Evolutionary conservation across 2,888 invertebrate species (phyloP).

Genomic region (Clostera curtula): DNA sequence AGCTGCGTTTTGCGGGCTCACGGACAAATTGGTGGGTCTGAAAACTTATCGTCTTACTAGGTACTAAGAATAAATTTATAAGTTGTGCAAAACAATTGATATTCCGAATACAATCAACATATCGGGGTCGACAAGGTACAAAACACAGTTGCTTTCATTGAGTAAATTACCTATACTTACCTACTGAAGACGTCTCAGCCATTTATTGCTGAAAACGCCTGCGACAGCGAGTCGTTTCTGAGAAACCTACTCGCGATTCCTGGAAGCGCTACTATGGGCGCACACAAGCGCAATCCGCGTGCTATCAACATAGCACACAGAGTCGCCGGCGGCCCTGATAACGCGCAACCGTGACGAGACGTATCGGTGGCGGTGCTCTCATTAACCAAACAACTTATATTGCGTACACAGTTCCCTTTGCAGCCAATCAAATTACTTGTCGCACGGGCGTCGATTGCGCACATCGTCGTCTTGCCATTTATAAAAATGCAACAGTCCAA

Average conservation of each 20-base stretch:
- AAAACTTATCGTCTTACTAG: too few relatives aligned
- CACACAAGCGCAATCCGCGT: slow-evolving; percentile 43
- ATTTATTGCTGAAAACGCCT: slow-evolving; percentile 67
- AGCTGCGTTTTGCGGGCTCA: too few relatives aligned
- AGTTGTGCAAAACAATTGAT: too few relatives aligned
- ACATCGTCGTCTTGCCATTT: slow-evolving; percentile 25
- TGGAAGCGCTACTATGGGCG: slow-evolving; percentile 66
- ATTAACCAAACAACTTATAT: slow-evolving; percentile 52
- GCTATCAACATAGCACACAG: slow-evolving; percentile 47
- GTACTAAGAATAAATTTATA: too few relatives aligned
- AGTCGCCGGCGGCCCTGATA: slow-evolving; percentile 61
- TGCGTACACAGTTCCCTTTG: slow-evolving; percentile 60
- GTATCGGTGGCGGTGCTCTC: slow-evolving; percentile 67
- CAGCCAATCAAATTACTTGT: slow-evolving; percentile 59
- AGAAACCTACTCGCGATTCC: slow-evolving; percentile 70
- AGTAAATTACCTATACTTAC: too few relatives aligned
- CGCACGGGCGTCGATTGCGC: slow-evolving; percentile 37
- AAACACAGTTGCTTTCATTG: too few relatives aligned
- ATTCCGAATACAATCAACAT: too few relatives aligned
- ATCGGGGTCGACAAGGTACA: too few relatives aligned
- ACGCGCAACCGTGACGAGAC: slow-evolving; percentile 57
- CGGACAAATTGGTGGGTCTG: too few relatives aligned
- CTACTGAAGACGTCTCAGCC: slow-evolving; percentile 32
- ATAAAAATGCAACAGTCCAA: too few relatives aligned
- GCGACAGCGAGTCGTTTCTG: slow-evolving; percentile 62